Evolutionary conservation across 2,888 invertebrate species (phyloP).

Genomic region (Diplazon laetatorius): DNA sequence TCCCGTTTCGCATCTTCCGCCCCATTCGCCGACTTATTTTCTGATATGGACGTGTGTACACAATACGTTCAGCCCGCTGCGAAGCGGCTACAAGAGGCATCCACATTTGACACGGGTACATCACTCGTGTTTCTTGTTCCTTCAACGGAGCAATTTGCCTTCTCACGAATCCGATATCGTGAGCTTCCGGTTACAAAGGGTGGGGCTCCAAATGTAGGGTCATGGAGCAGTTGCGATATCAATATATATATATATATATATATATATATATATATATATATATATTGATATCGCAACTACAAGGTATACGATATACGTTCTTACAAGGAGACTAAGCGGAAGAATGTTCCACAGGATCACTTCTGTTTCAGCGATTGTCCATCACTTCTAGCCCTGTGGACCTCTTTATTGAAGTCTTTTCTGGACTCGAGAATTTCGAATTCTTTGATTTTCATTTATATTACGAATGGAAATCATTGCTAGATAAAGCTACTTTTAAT

Average conservation of each 20-base stretch:
- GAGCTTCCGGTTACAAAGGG: constrained; percentile 50
- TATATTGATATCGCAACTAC: too few species aligned
- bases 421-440: too few species aligned
- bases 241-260: not conserved
- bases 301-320: too few species aligned
- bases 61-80: constrained; percentile 5
- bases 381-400: too few species aligned
- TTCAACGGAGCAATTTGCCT: constrained; percentile 56
- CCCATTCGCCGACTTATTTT: constrained; percentile 46
- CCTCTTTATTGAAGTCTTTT: too few species aligned
- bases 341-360: too few species aligned
- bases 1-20: constrained; percentile 33
- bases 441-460: too few species aligned
- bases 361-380: too few species aligned
- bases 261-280: not conserved
- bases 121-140: constrained; percentile 32
- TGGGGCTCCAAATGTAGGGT: too few species aligned
- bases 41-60: constrained; percentile 25
- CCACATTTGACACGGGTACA: constrained; percentile 50
- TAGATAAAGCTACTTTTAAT: not conserved
- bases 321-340: too few species aligned
- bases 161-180: constrained; percentile 40
- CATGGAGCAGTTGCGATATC: too few species aligned
- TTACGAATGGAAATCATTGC: not conserved
- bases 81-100: constrained; percentile 9